phyloP scores from a whole-genome alignment of 2,888 invertebrate genomes.

The Heliconius sara region DNA sequence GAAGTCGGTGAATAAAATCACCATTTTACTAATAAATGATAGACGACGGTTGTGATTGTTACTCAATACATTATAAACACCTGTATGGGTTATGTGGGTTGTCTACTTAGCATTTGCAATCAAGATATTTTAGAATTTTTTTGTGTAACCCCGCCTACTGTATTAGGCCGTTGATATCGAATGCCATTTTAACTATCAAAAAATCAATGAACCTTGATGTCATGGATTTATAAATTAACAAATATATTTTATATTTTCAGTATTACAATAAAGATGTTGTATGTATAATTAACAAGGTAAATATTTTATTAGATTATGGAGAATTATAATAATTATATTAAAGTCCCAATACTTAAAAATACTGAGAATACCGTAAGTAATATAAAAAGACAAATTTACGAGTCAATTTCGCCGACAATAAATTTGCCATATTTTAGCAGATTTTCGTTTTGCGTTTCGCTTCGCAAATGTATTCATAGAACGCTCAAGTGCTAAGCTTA shows the following conservation, averaged over 20 bases:
- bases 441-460: slow-evolving; percentile 22
- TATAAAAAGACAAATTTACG: background rate
- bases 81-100: slow-evolving; percentile 9
- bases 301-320: background rate
- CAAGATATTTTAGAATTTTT: slow-evolving; percentile 13
- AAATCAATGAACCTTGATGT: slow-evolving; percentile 1
- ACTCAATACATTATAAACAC: background rate
- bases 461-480: slow-evolving; percentile 27
- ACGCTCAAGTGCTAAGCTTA: slow-evolving; percentile 33
- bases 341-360: background rate
- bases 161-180: background rate
- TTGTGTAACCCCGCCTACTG: slow-evolving; percentile 15
- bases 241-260: slow-evolving; percentile 57
- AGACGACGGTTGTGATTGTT: background rate
- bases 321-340: too few relatives aligned
- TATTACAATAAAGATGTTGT: slow-evolving; percentile 68
- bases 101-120: slow-evolving; percentile 17
- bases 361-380: background rate
- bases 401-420: background rate
- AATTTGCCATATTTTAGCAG: slow-evolving; percentile 4
- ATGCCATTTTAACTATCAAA: slow-evolving; percentile 3
- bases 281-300: slow-evolving; percentile 69
- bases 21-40: background rate
- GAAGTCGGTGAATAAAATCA: too few relatives aligned
- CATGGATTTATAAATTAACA: background rate